Conservation (phyloP, 2,888 invertebrate species). For the Rosalia funebris region DNA sequence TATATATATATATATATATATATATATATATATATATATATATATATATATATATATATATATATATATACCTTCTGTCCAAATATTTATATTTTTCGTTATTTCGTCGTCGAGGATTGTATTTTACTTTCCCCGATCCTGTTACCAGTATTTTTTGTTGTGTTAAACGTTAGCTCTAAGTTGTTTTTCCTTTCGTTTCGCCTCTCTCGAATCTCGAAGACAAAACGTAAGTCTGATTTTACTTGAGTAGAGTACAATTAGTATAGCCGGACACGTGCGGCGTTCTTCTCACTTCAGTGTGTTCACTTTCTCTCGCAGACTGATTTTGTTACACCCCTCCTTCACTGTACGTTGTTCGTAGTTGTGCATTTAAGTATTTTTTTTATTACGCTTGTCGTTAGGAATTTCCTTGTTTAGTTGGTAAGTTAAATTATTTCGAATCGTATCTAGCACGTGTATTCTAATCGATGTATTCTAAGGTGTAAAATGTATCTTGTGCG, state of each 20-base stretch:
- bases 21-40: too few relatives aligned
- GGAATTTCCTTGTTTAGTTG: slow-evolving; percentile 16
- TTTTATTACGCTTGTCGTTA: slow-evolving; percentile 23
- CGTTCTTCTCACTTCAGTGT: slow-evolving; percentile 38
- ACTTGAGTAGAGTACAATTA: slow-evolving; percentile 37
- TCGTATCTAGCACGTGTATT: slow-evolving; percentile 20
- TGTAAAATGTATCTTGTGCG: slow-evolving; percentile 43
- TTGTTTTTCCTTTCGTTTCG: slow-evolving; percentile 3
- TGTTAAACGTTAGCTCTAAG: slow-evolving; percentile 7
- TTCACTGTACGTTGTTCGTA: slow-evolving; percentile 36
- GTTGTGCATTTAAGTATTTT: slow-evolving; percentile 27
- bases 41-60: too few relatives aligned
- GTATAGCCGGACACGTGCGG: slow-evolving; percentile 30
- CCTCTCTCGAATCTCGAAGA: background rate
- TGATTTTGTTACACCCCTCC: slow-evolving; percentile 48
- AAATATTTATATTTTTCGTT: slow-evolving; percentile 26
- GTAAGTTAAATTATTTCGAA: slow-evolving; percentile 27
- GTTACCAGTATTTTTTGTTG: slow-evolving; percentile 1
- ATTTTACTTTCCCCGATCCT: slow-evolving; percentile 28
- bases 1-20: too few relatives aligned
- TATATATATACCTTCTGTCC: slow-evolving; percentile 36
- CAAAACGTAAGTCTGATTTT: slow-evolving; percentile 24
- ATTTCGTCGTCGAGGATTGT: slow-evolving; percentile 28
- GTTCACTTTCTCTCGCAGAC: slow-evolving; percentile 48
- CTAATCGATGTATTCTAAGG: slow-evolving; percentile 22